phyloP scores from a whole-genome alignment of 2,888 invertebrate genomes.

The Dryomyza anilis region DNA sequence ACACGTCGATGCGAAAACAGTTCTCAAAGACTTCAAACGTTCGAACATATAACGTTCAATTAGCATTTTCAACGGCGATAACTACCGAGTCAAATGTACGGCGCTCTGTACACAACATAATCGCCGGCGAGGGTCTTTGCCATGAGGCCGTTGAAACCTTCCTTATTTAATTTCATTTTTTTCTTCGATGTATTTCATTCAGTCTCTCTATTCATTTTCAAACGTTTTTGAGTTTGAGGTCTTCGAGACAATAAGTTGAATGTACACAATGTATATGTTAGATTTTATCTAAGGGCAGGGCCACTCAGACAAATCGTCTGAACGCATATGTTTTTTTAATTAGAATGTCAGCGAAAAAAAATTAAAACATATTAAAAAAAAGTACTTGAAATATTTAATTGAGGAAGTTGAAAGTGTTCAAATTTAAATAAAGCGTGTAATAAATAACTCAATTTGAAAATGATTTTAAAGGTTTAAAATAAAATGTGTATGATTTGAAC shows the following conservation, averaged over 20 bases:
- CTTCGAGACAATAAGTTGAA: background rate
- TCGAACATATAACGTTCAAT: too few relatives aligned
- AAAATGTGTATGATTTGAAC: background rate
- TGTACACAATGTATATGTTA: background rate
- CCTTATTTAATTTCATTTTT: background rate
- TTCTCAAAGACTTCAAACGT: too few relatives aligned
- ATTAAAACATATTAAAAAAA: too few relatives aligned
- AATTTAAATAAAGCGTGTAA: background rate
- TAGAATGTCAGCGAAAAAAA: background rate
- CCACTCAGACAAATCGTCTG: background rate
- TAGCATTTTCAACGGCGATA: background rate
- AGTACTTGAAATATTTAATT: background rate
- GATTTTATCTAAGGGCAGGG: conserved; percentile 3
- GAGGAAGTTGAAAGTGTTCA: background rate
- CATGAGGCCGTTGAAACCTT: conserved; percentile 2
- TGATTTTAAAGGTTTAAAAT: background rate
- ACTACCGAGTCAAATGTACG: too few relatives aligned
- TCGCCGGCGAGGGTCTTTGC: background rate
- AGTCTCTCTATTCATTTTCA: background rate
- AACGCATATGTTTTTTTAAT: background rate
- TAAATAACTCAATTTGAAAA: background rate
- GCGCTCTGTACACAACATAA: too few relatives aligned
- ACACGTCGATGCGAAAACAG: too few relatives aligned
- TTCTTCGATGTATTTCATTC: background rate
- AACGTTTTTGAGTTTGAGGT: conserved; percentile 3